These are phyloP conservation scores for Gymnogyps californianus DNA, from an alignment of 2,113 vertebrate genomes.

Conservation along the genomic window DNA sequence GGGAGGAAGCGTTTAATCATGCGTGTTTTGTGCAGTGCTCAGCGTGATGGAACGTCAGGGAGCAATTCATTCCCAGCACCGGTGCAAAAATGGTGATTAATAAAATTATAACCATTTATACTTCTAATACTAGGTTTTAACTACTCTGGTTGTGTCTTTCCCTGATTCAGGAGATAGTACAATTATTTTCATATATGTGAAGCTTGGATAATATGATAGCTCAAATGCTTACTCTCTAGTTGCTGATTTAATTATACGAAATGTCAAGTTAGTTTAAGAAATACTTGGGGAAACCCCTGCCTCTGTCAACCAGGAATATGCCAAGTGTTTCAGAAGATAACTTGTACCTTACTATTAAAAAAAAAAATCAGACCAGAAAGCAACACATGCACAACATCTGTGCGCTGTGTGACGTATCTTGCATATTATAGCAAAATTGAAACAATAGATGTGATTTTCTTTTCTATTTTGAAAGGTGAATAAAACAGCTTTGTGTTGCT, in stretches of 20 bases:
- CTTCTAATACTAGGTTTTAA: slow-evolving; percentile 17
- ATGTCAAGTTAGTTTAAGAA: slow-evolving; percentile 45
- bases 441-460: not conserved
- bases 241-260: slow-evolving; percentile 59
- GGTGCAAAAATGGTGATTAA: slow-evolving; percentile 22
- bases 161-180: not conserved
- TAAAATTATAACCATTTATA: slow-evolving; percentile 10
- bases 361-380: not conserved
- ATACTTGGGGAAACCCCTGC: slow-evolving; percentile 18
- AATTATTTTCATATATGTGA: slow-evolving; percentile 27
- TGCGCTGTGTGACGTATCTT: accelerated
- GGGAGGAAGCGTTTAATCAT: not conserved
- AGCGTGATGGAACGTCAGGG: not conserved
- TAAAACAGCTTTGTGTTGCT: not conserved
- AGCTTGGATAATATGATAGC: not conserved
- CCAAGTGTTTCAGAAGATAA: not conserved
- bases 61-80: not conserved
- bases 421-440: not conserved
- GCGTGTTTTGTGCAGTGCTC: not conserved
- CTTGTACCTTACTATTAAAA: not conserved
- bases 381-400: not conserved
- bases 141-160: slow-evolving; percentile 2
- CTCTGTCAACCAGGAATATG: not conserved
- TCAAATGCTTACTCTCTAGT: slow-evolving; percentile 35
- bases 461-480: not conserved